Conservation (phyloP, 2,888 invertebrate genomes). For the Deilephila elpenor region DNA sequence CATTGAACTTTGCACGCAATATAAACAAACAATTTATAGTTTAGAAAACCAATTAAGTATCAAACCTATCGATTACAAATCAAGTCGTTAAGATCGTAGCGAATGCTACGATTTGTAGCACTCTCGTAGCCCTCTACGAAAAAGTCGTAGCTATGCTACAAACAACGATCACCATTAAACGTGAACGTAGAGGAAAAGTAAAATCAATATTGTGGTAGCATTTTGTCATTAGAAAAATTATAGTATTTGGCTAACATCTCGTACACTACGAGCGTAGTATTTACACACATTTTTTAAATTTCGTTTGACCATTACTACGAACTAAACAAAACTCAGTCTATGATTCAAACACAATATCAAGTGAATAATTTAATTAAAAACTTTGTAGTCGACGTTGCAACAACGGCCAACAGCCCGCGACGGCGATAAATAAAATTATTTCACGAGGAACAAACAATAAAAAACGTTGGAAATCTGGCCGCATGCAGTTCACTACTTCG, state of each 20-base stretch:
- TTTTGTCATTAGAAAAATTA: constrained; percentile 5
- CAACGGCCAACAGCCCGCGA: constrained; percentile 58
- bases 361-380: constrained; percentile 79
- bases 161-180: neutral
- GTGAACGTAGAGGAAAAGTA: neutral
- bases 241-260: neutral
- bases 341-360: constrained; percentile 54
- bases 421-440: constrained; percentile 78
- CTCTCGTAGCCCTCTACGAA: neutral
- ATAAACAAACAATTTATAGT: neutral
- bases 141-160: constrained; percentile 9
- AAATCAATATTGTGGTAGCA: neutral
- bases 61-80: neutral
- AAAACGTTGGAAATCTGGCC: constrained; percentile 46
- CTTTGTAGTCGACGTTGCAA: constrained; percentile 61
- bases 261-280: neutral
- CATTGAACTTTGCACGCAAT: too few species aligned
- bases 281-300: neutral
- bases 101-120: neutral
- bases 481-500: constrained; percentile 40
- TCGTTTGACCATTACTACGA: constrained; percentile 26
- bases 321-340: constrained; percentile 35
- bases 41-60: neutral
- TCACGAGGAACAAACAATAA: constrained; percentile 51
- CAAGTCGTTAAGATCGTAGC: neutral